Evolutionary conservation across 2,888 invertebrate species (phyloP), one percentile per base, ranked within the genome.

Genomic region (Pterobdella sp.): DNA sequence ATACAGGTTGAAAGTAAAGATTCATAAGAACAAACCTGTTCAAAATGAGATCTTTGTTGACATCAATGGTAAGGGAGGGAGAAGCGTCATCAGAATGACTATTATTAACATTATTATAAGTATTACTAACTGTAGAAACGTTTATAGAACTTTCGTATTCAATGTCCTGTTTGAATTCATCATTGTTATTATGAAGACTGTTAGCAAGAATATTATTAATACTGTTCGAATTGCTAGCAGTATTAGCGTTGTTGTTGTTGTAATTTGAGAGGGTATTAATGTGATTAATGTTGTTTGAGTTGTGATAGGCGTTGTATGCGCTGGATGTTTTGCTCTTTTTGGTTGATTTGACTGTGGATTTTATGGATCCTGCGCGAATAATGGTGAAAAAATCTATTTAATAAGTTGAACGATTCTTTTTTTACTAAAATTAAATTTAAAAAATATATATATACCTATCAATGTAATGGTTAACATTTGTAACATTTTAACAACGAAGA

Each of bases 11-110:
- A n/a, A n/a, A n/a, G n/a, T n/a, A n/a, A n/a, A n/a, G n/a, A n/a
- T n/a, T n/a, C n/a, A n/a, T n/a, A n/a, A n/a, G n/a, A n/a, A n/a
- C n/a, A n/a, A 68, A 60, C 71, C 36, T 63, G 36, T 22, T 35
- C 18, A 71, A 29, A 34, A 60, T 63, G 63, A 52, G 36, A 63
- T 63, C 71, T 35, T 63, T 69, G 69, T n/a, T n/a, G n/a, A n/a
- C n/a, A n/a, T n/a, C n/a, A n/a, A n/a, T n/a, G n/a, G n/a, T n/a
- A n/a, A n/a, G n/a, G n/a, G n/a, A n/a, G n/a, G n/a, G n/a, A 7
- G 18, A 42, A 63, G 7, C 63, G 26, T 29, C n/a, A 63, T 63
- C n/a, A n/a, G 4, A 14, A 63, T 29, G 7, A 63, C n/a, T 63
- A 29, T n/a, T 63, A 29, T 29, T 63, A 63, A 14, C n/a, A 63